Percentiles rank a stretch among this genome's conserved stretches.
These are phyloP conservation scores for Eupithecia vulgata DNA, from an alignment of 2,888 invertebrate genomes.

Conservation along the genomic window DNA sequence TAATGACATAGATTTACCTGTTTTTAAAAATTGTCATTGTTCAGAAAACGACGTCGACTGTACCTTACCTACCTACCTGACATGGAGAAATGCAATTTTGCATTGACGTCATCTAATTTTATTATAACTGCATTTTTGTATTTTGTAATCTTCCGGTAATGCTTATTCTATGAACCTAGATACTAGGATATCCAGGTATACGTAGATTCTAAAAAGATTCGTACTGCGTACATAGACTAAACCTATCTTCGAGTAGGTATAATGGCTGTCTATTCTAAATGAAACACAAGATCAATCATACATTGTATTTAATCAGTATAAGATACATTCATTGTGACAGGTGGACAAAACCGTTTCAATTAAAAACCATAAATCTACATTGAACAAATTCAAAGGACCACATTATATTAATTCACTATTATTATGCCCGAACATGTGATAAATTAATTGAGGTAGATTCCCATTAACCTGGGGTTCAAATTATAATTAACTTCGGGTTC, in stretches of 20 bases:
- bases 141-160: neutral
- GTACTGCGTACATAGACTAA: neutral
- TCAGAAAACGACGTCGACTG: neutral
- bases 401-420: slow-evolving; percentile 76
- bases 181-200: neutral
- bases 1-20: neutral
- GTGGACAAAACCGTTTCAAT: slow-evolving; percentile 78
- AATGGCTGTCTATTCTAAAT: slow-evolving; percentile 48
- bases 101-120: slow-evolving; percentile 40
- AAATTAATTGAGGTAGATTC: slow-evolving; percentile 85
- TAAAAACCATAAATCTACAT: slow-evolving; percentile 71
- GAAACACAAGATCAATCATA: slow-evolving; percentile 81
- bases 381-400: slow-evolving; percentile 74
- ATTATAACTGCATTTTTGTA: neutral
- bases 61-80: slow-evolving; percentile 4
- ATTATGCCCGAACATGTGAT: slow-evolving; percentile 83
- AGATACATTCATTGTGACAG: slow-evolving; percentile 84
- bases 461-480: slow-evolving; percentile 73
- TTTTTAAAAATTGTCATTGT: neutral
- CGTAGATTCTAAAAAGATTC: neutral
- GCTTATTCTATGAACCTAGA: neutral
- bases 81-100: slow-evolving; percentile 33
- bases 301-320: slow-evolving; percentile 81
- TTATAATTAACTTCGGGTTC: slow-evolving; percentile 76
- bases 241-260: neutral